Conservation (phyloP, 2,888 invertebrate genomes). For the Plagodis pulveraria region DNA sequence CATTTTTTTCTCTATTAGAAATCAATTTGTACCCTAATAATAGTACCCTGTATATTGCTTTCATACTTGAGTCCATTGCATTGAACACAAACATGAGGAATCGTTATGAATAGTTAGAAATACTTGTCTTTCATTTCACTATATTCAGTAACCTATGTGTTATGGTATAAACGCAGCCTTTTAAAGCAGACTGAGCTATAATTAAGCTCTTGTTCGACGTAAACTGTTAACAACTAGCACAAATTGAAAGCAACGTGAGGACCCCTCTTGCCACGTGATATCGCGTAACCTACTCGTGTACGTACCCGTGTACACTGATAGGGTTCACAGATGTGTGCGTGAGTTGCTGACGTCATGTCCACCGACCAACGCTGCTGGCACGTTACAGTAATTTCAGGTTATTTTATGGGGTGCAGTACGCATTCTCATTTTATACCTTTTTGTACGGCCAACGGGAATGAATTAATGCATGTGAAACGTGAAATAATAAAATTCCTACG, state of each 20-base stretch:
- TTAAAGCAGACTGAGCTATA: slow-evolving; percentile 25
- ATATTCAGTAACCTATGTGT: no score
- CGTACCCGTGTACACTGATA: not conserved
- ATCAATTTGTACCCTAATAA: no score
- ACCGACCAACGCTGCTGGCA: slow-evolving; percentile 33
- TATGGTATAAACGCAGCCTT: not conserved
- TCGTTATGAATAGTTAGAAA: no score
- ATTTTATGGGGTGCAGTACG: slow-evolving; percentile 25
- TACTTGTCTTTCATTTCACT: no score
- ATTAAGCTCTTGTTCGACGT: slow-evolving; percentile 10
- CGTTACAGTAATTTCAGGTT: slow-evolving; percentile 23
- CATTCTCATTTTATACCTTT: slow-evolving; percentile 18
- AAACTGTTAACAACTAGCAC: slow-evolving; percentile 19
- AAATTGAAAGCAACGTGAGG: slow-evolving; percentile 30
- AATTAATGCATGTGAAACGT: slow-evolving; percentile 11
- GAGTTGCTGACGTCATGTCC: slow-evolving; percentile 49
- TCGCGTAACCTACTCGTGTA: slow-evolving; percentile 7
- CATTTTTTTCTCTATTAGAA: no score
- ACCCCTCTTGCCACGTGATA: slow-evolving; percentile 50
- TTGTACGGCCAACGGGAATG: slow-evolving; percentile 8
- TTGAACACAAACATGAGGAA: no score
- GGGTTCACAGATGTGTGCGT: slow-evolving; percentile 18
- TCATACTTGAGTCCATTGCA: no score
- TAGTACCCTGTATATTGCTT: no score
- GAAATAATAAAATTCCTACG: slow-evolving; percentile 3